These are phyloP conservation scores for Drosophila birchii DNA, from an alignment of 2,888 invertebrate species.

Conservation along the genomic window DNA sequence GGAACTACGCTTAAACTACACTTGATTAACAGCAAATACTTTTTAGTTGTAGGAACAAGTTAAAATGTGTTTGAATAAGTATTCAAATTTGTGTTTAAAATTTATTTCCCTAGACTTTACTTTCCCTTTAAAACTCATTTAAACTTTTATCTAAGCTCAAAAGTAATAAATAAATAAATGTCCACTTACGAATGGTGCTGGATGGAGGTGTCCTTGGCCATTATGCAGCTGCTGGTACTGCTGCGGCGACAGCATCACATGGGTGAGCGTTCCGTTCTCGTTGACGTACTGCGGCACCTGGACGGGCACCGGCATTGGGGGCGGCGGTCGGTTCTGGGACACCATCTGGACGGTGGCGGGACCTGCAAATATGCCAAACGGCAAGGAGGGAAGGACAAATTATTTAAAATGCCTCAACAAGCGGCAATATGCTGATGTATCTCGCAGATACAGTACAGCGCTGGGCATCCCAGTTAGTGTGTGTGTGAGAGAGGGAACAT, in stretches of 20 bases:
- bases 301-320: slow-evolving; percentile 94
- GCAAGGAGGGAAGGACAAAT: slow-evolving; percentile 10
- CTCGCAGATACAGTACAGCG: slow-evolving; percentile 18
- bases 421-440: slow-evolving; percentile 48
- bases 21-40: not conserved
- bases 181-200: slow-evolving; percentile 89
- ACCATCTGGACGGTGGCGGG: slow-evolving; percentile 95
- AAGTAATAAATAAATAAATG: not conserved
- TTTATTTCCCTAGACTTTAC: not conserved
- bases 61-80: not conserved
- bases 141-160: not conserved
- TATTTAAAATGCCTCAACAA: slow-evolving; percentile 40
- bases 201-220: slow-evolving; percentile 86
- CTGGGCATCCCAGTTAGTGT: not conserved
- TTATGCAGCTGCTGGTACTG: slow-evolving; percentile 85
- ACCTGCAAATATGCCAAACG: slow-evolving; percentile 85
- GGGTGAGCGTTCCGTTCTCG: slow-evolving; percentile 94
- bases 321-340: slow-evolving; percentile 91
- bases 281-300: slow-evolving; percentile 96
- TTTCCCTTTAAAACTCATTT: too few relatives aligned
- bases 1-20: not conserved
- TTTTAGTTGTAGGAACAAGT: not conserved
- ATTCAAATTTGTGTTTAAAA: not conserved
- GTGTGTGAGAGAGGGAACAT: not conserved
- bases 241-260: slow-evolving; percentile 94